phyloP scores from a whole-genome alignment of 2,797 vertebrate genomes.

The Channa striata region DNA sequence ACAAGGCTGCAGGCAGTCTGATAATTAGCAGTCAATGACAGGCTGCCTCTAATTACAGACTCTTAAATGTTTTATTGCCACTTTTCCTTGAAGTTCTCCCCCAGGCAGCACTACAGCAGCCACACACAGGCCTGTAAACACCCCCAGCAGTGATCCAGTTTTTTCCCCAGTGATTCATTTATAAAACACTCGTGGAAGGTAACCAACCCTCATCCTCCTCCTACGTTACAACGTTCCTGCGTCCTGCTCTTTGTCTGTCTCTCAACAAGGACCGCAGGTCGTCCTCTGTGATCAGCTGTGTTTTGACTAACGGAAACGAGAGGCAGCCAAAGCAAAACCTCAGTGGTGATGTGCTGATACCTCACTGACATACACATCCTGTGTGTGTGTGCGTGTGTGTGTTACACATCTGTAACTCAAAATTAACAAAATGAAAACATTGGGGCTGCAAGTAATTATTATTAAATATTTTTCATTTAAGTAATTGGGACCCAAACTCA shows the following conservation, averaged over 20 bases:
- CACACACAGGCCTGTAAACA: conserved; percentile 7
- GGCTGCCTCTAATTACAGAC: conserved; percentile 50
- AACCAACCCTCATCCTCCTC: conserved; percentile 20
- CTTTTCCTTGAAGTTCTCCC: conserved; percentile 30
- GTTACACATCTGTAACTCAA: too few relatives aligned
- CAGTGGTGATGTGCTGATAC: conserved; percentile 27
- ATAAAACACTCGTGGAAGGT: too few relatives aligned
- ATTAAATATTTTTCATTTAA: too few relatives aligned
- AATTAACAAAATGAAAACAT: too few relatives aligned
- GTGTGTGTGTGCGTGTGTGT: not conserved
- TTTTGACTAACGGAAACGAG: conserved; percentile 39
- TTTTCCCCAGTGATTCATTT: conserved; percentile 1
- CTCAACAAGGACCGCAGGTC: conserved; percentile 10
- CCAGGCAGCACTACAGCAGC: conserved; percentile 9
- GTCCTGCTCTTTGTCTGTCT: conserved; percentile 6
- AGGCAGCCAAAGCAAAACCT: conserved; percentile 31
- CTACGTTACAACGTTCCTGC: conserved; percentile 36
- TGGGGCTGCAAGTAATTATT: too few relatives aligned
- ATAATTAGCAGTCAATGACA: not conserved
- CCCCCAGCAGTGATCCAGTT: too few relatives aligned
- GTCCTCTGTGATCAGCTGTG: conserved; percentile 30
- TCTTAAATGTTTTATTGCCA: conserved; percentile 31
- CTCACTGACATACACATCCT: conserved; percentile 1
- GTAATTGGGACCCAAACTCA: too few relatives aligned
- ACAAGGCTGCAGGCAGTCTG: conserved; percentile 8